A percentile compares a stretch with the other conserved stretches of the same genome.
Conservation (phyloP, 2,888 invertebrate species). For the Vanessa cardui region DNA sequence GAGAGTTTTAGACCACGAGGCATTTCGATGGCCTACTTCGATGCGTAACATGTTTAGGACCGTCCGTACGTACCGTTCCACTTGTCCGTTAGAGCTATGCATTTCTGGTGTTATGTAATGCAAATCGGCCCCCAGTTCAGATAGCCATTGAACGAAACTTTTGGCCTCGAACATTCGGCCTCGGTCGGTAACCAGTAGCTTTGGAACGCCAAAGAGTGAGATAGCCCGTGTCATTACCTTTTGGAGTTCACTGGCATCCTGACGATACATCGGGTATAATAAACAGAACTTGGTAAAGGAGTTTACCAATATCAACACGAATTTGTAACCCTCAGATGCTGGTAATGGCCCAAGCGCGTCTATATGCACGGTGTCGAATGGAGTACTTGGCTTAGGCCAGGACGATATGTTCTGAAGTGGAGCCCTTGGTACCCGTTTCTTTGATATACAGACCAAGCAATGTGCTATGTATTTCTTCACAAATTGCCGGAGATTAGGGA, state of each 20-base stretch:
- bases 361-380: constrained; percentile 16
- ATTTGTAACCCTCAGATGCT: constrained; percentile 20
- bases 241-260: constrained; percentile 16
- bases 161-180: constrained; percentile 30
- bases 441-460: constrained; percentile 24
- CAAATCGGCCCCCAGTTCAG: constrained; percentile 17
- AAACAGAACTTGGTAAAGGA: constrained; percentile 29
- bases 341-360: constrained; percentile 28
- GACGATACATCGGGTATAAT: constrained; percentile 37
- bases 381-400: constrained; percentile 9
- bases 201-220: constrained; percentile 32
- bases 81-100: constrained; percentile 38
- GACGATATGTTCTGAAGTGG: constrained; percentile 18
- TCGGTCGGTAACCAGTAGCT: constrained; percentile 23
- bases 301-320: constrained; percentile 24
- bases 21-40: too few relatives aligned
- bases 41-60: constrained; percentile 32
- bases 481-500: constrained; percentile 15
- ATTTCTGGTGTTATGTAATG: constrained; percentile 34
- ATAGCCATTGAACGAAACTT: not conserved
- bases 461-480: constrained; percentile 21
- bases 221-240: constrained; percentile 12
- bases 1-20: constrained; percentile 16
- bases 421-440: constrained; percentile 19
- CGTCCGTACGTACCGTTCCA: constrained; percentile 30